Evolutionary conservation across 2,888 invertebrate genomes (phyloP), one percentile per base, ranked within the genome.

Genomic region (Pachycephus smyrnensis): DNA sequence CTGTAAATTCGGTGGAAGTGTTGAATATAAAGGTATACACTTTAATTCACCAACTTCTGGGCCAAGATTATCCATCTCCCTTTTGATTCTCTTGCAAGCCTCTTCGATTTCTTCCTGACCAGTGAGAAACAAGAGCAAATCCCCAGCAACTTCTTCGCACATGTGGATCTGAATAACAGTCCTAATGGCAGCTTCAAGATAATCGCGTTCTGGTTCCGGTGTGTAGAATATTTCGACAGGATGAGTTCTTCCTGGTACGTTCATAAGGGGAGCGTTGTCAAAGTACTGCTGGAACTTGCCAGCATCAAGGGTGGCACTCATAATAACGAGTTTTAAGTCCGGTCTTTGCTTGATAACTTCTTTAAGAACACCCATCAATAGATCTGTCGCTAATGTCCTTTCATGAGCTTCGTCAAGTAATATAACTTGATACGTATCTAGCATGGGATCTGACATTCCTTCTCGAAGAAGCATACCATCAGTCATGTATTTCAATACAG

Each of bases 241-340:
- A 93, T 98, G 97, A 0, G 98, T 98, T 86, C 98, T 94, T 32
- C 98, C 99, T 0, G 99, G 99, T 0, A 99, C 99, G 87, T 97
- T 98, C 98, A 99, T 98, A 68, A 99, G 92, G 0, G 99, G 99
- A 0, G 99, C 99, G 90, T 98, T 97, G 87, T 98, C 99, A 90
- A 99, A 99, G 91, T 99, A 99, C 90, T 97, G 96, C 93, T 99
- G 99, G 92, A 99, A 99, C 92, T 99, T 99, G 9, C 99, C 99
- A 74, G 99, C 99, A 92, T 99, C 99, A 40, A 99, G 93, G 0
- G 99, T 99, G 0, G 99, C 99, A 81, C 98, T 98, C 99, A 99
- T 99, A 88, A 99, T 97, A 81, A 99, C 98, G 78, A 99, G 93
- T 92, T 99, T 99, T 78, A 99, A 93, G 91, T 99, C 99, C 0